phyloP scores from a whole-genome alignment of 35 echinoderm and acorn worm species.

The Hemicentrotus pulcherrimus region DNA sequence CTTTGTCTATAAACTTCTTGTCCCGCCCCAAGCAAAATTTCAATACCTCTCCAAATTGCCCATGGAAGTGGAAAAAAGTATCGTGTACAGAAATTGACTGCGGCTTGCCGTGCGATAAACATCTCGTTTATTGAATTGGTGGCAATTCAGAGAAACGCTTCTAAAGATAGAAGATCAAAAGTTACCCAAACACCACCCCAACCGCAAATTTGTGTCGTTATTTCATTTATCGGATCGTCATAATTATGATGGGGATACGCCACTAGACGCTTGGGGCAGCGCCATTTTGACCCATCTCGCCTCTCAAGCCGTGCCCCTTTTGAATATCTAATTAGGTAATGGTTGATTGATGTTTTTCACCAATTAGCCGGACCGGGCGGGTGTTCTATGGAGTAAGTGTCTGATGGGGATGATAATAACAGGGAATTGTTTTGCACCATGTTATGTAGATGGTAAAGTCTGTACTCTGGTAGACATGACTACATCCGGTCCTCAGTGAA shows the following conservation, averaged over 20 bases:
- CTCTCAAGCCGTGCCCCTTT: not conserved
- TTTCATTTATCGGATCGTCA: not conserved
- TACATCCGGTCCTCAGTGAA: not conserved
- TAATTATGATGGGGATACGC: not conserved
- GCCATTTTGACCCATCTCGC: not conserved
- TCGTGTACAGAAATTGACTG: conserved; percentile 12
- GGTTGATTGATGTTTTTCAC: not conserved
- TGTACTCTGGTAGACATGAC: not conserved
- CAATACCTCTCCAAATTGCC: not conserved
- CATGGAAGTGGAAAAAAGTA: not conserved
- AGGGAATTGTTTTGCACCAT: not conserved
- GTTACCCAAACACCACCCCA: conserved; percentile 33
- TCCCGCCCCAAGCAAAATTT: not conserved
- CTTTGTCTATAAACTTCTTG: not conserved
- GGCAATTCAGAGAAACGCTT: conserved; percentile 36
- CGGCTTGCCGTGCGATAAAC: not conserved
- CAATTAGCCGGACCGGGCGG: not conserved
- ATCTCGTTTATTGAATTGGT: not conserved
- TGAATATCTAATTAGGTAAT: not conserved
- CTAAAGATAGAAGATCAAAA: conserved; percentile 42
- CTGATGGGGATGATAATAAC: too few species aligned
- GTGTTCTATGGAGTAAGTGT: too few species aligned
- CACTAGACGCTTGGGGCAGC: not conserved
- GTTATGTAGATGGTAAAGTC: not conserved
- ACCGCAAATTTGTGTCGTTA: conserved; percentile 31